Evolutionary conservation across 2,797 vertebrate species (phyloP).

Genomic region (Geotria australis): DNA sequence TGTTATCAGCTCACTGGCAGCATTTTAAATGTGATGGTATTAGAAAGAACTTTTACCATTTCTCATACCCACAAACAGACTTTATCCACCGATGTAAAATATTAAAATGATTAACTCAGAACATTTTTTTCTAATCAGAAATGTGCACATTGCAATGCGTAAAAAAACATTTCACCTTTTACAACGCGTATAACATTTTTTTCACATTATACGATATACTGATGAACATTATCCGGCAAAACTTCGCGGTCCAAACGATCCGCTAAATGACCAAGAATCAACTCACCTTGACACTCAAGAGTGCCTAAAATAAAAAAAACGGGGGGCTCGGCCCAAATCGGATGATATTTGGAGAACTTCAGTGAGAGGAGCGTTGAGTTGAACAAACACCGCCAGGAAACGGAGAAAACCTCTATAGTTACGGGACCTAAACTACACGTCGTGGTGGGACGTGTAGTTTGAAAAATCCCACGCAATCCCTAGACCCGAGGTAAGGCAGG

Average conservation of each 20-base stretch:
- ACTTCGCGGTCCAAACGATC: too few relatives aligned
- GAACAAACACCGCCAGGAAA: slow-evolving; percentile 59
- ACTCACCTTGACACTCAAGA: slow-evolving; percentile 63
- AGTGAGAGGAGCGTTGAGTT: slow-evolving; percentile 28
- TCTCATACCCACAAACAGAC: too few relatives aligned
- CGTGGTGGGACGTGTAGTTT: slow-evolving; percentile 41
- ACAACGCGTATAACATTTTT: background rate
- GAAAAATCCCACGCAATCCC: slow-evolving; percentile 73
- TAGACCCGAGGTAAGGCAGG: slow-evolving; percentile 96
- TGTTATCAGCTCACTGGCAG: too few relatives aligned
- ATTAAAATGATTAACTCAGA: too few relatives aligned
- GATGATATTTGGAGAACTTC: slow-evolving; percentile 23
- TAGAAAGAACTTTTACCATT: too few relatives aligned
- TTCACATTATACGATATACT: background rate
- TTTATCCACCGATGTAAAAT: too few relatives aligned
- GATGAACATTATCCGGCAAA: too few relatives aligned
- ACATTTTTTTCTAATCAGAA: too few relatives aligned
- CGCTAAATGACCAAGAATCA: slow-evolving; percentile 5
- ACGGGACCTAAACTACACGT: slow-evolving; percentile 62
- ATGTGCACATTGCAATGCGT: too few relatives aligned
- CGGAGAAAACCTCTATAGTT: slow-evolving; percentile 28
- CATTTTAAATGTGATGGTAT: too few relatives aligned
- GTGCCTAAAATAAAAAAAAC: slow-evolving; percentile 17
- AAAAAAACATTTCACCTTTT: too few relatives aligned
- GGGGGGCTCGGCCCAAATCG: slow-evolving; percentile 46